Conservation (phyloP, 1,140 invertebrate genomes). For the Patella vulgata region DNA sequence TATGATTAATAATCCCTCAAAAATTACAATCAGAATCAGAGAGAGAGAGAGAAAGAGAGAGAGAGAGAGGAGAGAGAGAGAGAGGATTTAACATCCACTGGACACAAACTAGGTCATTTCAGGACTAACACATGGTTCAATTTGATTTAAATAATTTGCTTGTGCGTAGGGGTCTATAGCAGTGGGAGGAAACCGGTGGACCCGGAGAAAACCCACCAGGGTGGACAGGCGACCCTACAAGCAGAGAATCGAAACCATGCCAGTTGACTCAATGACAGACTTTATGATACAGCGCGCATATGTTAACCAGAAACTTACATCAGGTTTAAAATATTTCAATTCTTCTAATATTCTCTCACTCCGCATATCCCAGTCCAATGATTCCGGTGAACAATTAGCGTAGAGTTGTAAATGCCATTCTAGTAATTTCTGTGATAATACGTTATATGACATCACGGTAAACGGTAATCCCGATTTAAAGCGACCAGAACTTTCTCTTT, state of each 20-base stretch:
- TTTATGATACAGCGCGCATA: no score
- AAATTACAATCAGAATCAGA: not conserved
- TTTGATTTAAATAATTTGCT: no score
- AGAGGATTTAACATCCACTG: no score
- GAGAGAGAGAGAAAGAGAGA: not conserved
- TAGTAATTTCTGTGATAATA: constrained; percentile 85
- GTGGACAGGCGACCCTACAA: no score
- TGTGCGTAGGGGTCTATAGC: no score
- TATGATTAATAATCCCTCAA: not conserved
- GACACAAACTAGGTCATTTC: no score
- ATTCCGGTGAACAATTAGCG: constrained; percentile 69
- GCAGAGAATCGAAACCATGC: no score
- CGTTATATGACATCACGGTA: constrained; percentile 76
- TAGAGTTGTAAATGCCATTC: constrained; percentile 82
- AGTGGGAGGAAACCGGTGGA: no score
- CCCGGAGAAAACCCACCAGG: no score
- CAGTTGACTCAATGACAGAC: no score
- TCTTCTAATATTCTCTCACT: constrained; percentile 77
- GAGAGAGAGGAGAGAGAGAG: not conserved
- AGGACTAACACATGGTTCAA: no score
- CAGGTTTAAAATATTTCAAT: constrained; percentile 76
- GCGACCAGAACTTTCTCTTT: no score
- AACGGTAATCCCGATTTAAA: constrained; percentile 32
- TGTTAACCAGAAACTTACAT: constrained; percentile 72
- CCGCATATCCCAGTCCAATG: constrained; percentile 78